Percentiles rank a stretch among this genome's conserved stretches.
Conservation (phyloP, 2,888 invertebrate genomes). For the Pristionchus fissidentatus region DNA sequence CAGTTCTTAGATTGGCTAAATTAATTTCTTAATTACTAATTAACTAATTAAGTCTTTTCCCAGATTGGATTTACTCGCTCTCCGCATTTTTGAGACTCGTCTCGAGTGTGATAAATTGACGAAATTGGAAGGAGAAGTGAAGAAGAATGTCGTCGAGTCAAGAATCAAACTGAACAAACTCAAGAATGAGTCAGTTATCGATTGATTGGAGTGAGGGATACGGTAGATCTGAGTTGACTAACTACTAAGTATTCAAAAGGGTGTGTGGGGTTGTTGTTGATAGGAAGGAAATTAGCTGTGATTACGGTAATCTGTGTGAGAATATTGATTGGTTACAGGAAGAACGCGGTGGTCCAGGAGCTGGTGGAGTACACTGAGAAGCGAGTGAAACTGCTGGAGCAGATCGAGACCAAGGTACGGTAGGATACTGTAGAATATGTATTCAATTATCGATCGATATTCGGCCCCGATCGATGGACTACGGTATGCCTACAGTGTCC, state of each 20-base stretch:
- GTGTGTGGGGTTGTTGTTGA: neutral
- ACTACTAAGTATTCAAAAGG: neutral
- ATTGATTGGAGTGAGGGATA: neutral
- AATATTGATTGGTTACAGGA: neutral
- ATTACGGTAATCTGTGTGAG: neutral
- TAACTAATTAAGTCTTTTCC: too few relatives aligned
- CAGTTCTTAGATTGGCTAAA: too few relatives aligned
- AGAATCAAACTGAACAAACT: neutral
- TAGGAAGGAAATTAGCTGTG: neutral
- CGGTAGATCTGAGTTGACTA: neutral
- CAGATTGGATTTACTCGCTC: neutral
- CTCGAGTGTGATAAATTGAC: neutral
- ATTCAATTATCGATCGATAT: too few relatives aligned
- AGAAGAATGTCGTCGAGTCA: constrained; percentile 10
- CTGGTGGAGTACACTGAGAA: neutral
- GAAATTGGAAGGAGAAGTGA: neutral
- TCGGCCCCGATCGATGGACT: too few relatives aligned
- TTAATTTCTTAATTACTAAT: too few relatives aligned
- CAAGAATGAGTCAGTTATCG: constrained; percentile 7
- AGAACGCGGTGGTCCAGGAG: neutral
- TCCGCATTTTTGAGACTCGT: neutral
- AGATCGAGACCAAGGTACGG: neutral
- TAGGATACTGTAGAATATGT: too few relatives aligned
- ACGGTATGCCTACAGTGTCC: neutral
- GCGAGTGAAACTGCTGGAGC: neutral